Evolutionary conservation across 2,113 vertebrate genomes (phyloP).

Genomic region (Orcinus orca): DNA sequence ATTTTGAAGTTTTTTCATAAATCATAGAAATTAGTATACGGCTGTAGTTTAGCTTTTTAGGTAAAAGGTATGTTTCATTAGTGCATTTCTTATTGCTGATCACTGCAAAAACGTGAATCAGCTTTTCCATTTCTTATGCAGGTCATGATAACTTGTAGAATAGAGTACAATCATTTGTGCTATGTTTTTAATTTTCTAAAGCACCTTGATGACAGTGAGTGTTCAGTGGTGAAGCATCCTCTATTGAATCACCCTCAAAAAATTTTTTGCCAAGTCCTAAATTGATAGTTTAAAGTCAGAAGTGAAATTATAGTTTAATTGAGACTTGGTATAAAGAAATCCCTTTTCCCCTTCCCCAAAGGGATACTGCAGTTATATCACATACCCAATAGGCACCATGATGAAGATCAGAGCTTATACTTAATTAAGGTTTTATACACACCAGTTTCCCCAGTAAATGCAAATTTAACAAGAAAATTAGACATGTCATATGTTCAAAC

Average conservation of each 20-base stretch:
- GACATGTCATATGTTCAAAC: conserved; percentile 99
- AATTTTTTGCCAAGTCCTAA: conserved; percentile 81
- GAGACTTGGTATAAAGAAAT: conserved; percentile 83
- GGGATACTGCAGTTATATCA: conserved; percentile 91
- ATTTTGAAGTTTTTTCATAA: conserved; percentile 91
- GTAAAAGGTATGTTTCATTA: conserved; percentile 89
- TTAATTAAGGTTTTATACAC: conserved; percentile 90
- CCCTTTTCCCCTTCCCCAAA: conserved; percentile 85
- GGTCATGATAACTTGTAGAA: conserved; percentile 89
- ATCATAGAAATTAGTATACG: conserved; percentile 88
- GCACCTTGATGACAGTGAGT: conserved; percentile 92
- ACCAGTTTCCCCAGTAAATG: conserved; percentile 91
- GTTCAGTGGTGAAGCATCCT: conserved; percentile 89
- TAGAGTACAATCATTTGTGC: conserved; percentile 89
- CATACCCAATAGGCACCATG: conserved; percentile 89
- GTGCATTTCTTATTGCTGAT: conserved; percentile 88
- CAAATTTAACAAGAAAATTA: conserved; percentile 93
- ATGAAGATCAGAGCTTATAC: conserved; percentile 87
- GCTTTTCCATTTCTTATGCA: conserved; percentile 88
- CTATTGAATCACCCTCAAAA: conserved; percentile 86
- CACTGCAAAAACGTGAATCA: conserved; percentile 86
- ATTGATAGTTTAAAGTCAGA: conserved; percentile 83
- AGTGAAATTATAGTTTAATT: conserved; percentile 80
- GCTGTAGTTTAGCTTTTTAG: conserved; percentile 90
- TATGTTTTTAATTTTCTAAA: conserved; percentile 90